Conservation (phyloP, 2,888 invertebrate species). For the Meteorus cinctellus region DNA sequence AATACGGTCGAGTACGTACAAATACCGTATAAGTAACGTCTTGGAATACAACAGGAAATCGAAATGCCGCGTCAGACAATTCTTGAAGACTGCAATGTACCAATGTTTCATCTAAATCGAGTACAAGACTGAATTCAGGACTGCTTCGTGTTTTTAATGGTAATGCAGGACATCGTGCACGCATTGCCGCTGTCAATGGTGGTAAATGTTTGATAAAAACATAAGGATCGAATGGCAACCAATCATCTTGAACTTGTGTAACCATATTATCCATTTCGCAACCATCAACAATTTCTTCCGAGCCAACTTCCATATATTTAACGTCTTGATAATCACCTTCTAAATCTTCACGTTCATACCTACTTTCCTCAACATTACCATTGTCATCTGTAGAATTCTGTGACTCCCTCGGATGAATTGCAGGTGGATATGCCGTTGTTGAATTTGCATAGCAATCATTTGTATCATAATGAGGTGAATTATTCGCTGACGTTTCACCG, state of each 20-base stretch:
- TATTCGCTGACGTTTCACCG: conserved; percentile 50
- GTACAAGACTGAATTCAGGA: conserved; percentile 92
- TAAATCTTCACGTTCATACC: conserved; percentile 62
- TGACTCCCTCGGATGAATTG: conserved; percentile 58
- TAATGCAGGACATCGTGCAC: conserved; percentile 84
- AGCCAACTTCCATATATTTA: conserved; percentile 68
- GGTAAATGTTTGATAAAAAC: conserved; percentile 94
- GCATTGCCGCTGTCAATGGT: conserved; percentile 85
- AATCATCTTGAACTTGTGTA: conserved; percentile 76
- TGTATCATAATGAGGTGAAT: conserved; percentile 60
- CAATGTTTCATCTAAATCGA: conserved; percentile 87
- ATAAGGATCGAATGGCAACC: conserved; percentile 91
- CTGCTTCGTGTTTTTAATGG: conserved; percentile 94
- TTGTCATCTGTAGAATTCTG: conserved; percentile 62
- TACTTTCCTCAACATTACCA: conserved; percentile 61
- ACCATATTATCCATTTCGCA: conserved; percentile 71
- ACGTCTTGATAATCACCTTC: conserved; percentile 66
- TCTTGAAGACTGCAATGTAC: conserved; percentile 96
- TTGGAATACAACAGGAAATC: conserved; percentile 94
- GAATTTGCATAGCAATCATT: conserved; percentile 9
- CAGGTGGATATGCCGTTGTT: conserved; percentile 56
- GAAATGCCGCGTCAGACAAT: conserved; percentile 92
- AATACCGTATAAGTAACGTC: conserved; percentile 90
- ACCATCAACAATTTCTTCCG: conserved; percentile 69
- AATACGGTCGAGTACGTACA: conserved; percentile 92